phyloP scores from a whole-genome alignment of 2,113 vertebrate species.

The Pseudopipra pipra region DNA sequence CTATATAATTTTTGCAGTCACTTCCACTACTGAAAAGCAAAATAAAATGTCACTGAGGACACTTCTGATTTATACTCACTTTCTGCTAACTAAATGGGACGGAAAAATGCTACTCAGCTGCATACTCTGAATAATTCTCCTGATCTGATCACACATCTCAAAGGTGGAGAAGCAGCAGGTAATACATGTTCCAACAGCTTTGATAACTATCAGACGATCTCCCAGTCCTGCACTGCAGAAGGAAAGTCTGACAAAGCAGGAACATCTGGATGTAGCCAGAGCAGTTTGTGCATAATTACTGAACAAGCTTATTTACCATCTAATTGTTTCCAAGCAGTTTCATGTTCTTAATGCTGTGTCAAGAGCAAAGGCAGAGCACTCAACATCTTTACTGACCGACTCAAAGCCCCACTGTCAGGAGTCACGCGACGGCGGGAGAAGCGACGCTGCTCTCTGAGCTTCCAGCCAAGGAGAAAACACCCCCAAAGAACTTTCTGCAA shows the following conservation, averaged over 20 bases:
- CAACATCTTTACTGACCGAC: background rate
- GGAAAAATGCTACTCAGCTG: background rate
- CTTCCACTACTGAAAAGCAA: background rate
- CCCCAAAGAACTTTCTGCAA: background rate
- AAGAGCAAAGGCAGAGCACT: slow-evolving; percentile 15
- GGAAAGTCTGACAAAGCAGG: background rate
- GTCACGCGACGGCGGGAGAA: rapidly evolving
- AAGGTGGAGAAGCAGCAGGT: background rate
- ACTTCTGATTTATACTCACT: background rate
- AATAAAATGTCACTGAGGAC: background rate
- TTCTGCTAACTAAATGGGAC: background rate
- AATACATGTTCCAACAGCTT: background rate
- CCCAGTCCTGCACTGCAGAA: background rate
- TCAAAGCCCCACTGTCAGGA: background rate
- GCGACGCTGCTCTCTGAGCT: rapidly evolving
- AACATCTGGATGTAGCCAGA: background rate
- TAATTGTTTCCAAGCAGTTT: slow-evolving; percentile 13
- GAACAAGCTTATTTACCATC: background rate
- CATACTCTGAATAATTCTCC: background rate
- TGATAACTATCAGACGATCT: background rate
- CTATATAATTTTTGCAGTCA: background rate
- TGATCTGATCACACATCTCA: background rate
- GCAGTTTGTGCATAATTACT: background rate
- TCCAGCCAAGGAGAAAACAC: background rate
- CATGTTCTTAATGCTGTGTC: background rate